Base-by-base conservation (phyloP, 2,797 vertebrate species). In the Poeciliopsis gracilis region DNA sequence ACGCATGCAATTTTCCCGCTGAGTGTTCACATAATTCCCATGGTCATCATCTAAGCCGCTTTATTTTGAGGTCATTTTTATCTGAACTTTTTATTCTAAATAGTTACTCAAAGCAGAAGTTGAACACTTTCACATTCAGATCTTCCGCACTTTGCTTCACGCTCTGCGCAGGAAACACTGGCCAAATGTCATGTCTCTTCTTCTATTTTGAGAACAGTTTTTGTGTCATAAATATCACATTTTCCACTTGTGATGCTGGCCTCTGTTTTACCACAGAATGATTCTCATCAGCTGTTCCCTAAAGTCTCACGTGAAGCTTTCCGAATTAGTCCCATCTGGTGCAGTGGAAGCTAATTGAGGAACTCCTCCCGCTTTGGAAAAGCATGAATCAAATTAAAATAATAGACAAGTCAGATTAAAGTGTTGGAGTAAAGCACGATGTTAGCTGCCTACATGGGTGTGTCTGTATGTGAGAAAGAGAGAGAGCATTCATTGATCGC, bases 401-500 rank as follows among this genome's bases (percentile, higher is more conserved):
- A 67, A 67, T 41, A 67, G 63, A 25, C 33, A 67, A 12, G 36
- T 41, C 20, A 41, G 13, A 13, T 28, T n/a, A 70, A 45, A 70
- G 45, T 15, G 41, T 25, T 70, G 41, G 67, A 15, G 41, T n/a
- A n/a, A 70, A 70, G 5, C 33, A 70, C 25, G 23, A 45, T n/a
- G 13, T 16, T 43, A 15, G 67, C 41, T 43, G 25, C 23, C 4
- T 13, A 69, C 20, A 15, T 43, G 79, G 72, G 77, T 43, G 49
- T 78, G 80, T 84, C 70, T 25, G 30, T 55, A 69, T n/a, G 13
- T 36, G 33, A 25, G 66, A 51, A 16, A 36, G 63, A 47, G 20
- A 59, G 57, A 63, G 25, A 70, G 25, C 41, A 45, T 70, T 70
- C 6, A 45, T 28, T 67, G 18, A 82, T 69, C 77, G 70, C 83